Evolutionary conservation across 2,888 invertebrate species (phyloP).

Genomic region (Psococerastis gibbosa): DNA sequence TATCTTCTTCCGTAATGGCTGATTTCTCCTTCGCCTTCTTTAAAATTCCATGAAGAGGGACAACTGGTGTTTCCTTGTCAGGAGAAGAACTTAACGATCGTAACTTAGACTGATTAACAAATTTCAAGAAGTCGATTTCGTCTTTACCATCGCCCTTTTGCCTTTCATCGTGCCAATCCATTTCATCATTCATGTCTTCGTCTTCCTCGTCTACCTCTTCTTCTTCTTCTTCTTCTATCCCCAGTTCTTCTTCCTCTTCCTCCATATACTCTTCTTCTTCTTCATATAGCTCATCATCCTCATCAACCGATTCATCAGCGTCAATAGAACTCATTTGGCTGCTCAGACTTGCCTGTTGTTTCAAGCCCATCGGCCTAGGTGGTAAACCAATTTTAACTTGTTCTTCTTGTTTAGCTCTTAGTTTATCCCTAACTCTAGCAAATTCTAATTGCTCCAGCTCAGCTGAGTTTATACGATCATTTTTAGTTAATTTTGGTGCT

Average conservation of each 20-base stretch:
- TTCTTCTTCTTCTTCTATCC: conserved; percentile 24
- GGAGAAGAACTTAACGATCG: no score
- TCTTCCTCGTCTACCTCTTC: conserved; percentile 17
- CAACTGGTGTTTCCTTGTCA: not conserved
- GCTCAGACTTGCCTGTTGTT: not conserved
- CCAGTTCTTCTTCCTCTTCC: conserved; percentile 19
- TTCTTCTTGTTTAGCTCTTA: conserved; percentile 9
- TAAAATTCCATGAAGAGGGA: not conserved
- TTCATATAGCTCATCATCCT: conserved; percentile 21
- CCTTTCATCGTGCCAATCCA: conserved; percentile 11
- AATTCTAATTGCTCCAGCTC: conserved; percentile 4
- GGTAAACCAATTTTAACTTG: conserved; percentile 1
- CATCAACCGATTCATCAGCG: conserved; percentile 14
- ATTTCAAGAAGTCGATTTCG: conserved; percentile 1
- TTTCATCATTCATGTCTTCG: conserved; percentile 15
- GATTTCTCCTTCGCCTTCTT: conserved; percentile 13
- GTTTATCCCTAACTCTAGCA: conserved; percentile 2
- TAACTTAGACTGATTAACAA: not conserved
- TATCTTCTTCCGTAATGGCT: conserved; percentile 32
- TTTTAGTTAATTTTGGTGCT: conserved; percentile 1
- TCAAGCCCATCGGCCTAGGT: conserved; percentile 3
- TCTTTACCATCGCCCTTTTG: conserved; percentile 15
- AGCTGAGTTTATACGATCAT: not conserved
- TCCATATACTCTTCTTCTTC: conserved; percentile 15
- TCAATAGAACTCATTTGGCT: conserved; percentile 6